Conservation (phyloP, 2,888 invertebrate genomes). For the Trichogramma evanescens region DNA sequence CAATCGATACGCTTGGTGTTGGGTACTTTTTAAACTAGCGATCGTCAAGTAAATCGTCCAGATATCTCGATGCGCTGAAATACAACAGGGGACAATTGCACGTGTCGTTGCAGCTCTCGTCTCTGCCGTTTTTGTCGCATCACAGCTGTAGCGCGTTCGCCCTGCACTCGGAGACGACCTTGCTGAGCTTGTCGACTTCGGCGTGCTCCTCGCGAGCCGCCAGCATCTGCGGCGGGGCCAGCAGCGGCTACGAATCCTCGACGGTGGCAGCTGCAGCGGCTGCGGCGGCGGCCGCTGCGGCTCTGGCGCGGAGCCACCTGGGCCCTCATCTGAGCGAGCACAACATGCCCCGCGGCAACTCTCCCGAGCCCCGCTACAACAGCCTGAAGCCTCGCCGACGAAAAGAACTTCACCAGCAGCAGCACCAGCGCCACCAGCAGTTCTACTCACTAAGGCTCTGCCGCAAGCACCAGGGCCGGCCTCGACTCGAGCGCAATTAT, state of each 20-base stretch:
- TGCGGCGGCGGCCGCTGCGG: slow-evolving; percentile 33
- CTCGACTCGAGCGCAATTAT: slow-evolving; percentile 24
- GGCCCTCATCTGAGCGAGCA: slow-evolving; percentile 44
- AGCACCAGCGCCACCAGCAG: slow-evolving; percentile 25
- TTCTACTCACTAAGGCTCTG: slow-evolving; percentile 38
- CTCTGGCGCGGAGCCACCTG: slow-evolving; percentile 39
- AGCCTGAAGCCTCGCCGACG: slow-evolving; percentile 41
- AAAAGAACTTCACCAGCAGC: slow-evolving; percentile 37
- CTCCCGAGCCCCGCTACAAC: slow-evolving; percentile 42
- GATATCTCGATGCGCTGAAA: no score
- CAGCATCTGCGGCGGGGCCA: slow-evolving; percentile 39
- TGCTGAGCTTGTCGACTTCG: slow-evolving; percentile 33
- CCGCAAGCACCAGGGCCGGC: slow-evolving; percentile 31
- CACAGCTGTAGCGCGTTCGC: slow-evolving; percentile 34
- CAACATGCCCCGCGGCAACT: slow-evolving; percentile 43
- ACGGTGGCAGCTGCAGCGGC: slow-evolving; percentile 27
- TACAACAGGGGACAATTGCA: no score
- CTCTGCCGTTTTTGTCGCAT: slow-evolving; percentile 20
- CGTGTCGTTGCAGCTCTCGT: no score
- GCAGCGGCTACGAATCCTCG: slow-evolving; percentile 46
- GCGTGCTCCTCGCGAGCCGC: slow-evolving; percentile 35
- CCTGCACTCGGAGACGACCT: slow-evolving; percentile 24
- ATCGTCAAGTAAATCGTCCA: no score
- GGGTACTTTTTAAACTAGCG: no score
- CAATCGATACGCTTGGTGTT: no score